Base-by-base conservation (phyloP, 2,888 invertebrate genomes). In the Melipona beecheii region DNA sequence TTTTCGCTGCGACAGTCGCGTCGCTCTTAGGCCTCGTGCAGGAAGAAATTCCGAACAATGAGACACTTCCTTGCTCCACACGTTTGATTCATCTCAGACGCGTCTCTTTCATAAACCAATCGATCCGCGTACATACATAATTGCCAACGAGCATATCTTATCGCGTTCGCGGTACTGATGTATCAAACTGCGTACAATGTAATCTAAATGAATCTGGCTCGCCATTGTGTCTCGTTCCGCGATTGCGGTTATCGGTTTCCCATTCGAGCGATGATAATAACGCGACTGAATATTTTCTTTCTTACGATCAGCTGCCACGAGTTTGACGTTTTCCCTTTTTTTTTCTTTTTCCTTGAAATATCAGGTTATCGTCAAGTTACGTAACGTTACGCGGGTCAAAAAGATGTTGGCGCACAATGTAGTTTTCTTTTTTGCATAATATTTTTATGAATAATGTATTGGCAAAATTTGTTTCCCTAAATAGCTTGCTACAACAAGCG, bases 91-190 rank as follows among this genome's bases (percentile, higher is more conserved):
- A 72, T 75, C 75, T 73, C 69, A 56, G 58, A 21, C 31, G 58
- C 13, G 72, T 62, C 78, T 68, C 75, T 83, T 84, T 83, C 75
- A 75, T 75, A 69, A 78, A 70, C 73, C 69, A 70, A 79, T 74
- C 78, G 71, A 83, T 83, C 31, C 52, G 27, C 50, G 72, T 24
- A 64, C 64, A 75, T 21, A 58, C 64, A 52, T 83, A 78, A 75
- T 78, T 78, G 64, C 74, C 78, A 84, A 83, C 72, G 72, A 64
- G 36, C 5, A 68, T 78, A 83, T 84, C 83, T 84, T 75, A 83
- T 83, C 84, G 50, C 31, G 27, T n/a, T 21, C 27, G 50, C 27
- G 54, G 24, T 72, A 36, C 50, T 58, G 66, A 75, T 21, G 60
- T 76, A 77, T 70, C 24, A 36, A 68, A 24, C 11, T 24, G 49